Evolutionary conservation across 2,888 invertebrate species (phyloP), one percentile per base, ranked within the genome.

Genomic region (Trachelus stipa): DNA sequence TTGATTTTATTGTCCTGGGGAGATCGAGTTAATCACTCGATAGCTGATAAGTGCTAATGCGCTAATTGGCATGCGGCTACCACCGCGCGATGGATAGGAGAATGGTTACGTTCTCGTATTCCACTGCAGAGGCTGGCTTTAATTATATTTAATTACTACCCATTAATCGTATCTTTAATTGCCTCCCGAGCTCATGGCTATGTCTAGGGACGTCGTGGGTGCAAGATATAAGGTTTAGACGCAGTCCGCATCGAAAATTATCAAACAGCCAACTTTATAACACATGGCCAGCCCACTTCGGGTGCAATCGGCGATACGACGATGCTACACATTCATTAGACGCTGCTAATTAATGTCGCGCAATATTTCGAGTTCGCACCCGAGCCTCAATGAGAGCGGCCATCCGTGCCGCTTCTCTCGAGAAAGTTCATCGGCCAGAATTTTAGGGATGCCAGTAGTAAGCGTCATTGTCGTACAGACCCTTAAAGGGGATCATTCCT

Each of bases 141-240:
- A 87, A 88, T 88, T 87, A 86, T 85, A 86, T 87, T 86, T 85
- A 87, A 88, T 88, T 87, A 85, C 81, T 83, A 82, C 68, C 81
- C 86, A 84, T 87, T 87, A 86, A 86, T 86, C 82, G 85, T 80
- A 80, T 83, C 85, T 84, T 87, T 85, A 85, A 87, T 87, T 86
- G 85, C 83, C 78, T 79, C 81, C 11, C 23, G 56, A 56, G 23
- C 40, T 56, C 56, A 56, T 23, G 56, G 23, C 56, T 56, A 9
- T 23, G 15, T 6, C 56, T 56, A 56, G 56, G 23, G 56, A 56
- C 9, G 56, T 56, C 56, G 56, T 23, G 56, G 56, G 56, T 9
- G 56, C 56, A 56, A 56, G 56, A 56, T 56, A 56, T 9, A 56
- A 56, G 56, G 56, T 56, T 56, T 23, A 23, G 23, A 56, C 9